Conservation (phyloP, 2,113 vertebrate genomes). For the Diadophis punctatus region DNA sequence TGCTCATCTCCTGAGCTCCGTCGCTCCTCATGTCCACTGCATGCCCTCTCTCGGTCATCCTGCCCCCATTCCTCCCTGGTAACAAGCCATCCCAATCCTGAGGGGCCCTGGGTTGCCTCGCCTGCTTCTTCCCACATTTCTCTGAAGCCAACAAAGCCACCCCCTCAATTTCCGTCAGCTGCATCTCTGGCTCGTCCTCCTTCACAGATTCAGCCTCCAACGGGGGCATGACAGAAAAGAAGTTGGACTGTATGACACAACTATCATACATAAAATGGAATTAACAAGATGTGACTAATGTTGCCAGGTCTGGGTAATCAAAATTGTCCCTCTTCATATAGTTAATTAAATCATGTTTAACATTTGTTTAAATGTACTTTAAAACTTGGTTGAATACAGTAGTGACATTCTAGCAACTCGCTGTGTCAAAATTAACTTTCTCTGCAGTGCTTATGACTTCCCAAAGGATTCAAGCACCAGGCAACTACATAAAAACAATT, state of each 20-base stretch:
- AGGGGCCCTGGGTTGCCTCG: too few relatives aligned
- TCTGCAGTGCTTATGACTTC: slow-evolving; percentile 11
- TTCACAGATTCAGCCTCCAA: too few relatives aligned
- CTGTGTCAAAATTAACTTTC: background rate
- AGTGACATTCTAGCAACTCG: background rate
- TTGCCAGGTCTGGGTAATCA: background rate
- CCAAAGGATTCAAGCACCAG: background rate
- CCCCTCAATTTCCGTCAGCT: too few relatives aligned
- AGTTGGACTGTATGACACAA: background rate
- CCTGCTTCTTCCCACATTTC: too few relatives aligned
- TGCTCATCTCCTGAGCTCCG: too few relatives aligned
- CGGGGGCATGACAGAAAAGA: background rate
- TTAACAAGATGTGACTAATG: background rate
- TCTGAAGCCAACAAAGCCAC: too few relatives aligned
- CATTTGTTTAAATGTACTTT: background rate
- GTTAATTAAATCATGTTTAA: background rate
- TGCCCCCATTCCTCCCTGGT: too few relatives aligned
- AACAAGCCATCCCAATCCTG: too few relatives aligned
- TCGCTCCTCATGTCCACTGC: too few relatives aligned
- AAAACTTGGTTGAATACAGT: background rate
- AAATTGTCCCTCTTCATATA: background rate
- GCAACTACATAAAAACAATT: slow-evolving; percentile 38
- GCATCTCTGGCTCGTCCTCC: too few relatives aligned
- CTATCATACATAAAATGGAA: background rate
- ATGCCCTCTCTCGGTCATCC: too few relatives aligned